Evolutionary conservation across 2,797 vertebrate genomes (phyloP).

Genomic region (Peromyscus attwateri): DNA sequence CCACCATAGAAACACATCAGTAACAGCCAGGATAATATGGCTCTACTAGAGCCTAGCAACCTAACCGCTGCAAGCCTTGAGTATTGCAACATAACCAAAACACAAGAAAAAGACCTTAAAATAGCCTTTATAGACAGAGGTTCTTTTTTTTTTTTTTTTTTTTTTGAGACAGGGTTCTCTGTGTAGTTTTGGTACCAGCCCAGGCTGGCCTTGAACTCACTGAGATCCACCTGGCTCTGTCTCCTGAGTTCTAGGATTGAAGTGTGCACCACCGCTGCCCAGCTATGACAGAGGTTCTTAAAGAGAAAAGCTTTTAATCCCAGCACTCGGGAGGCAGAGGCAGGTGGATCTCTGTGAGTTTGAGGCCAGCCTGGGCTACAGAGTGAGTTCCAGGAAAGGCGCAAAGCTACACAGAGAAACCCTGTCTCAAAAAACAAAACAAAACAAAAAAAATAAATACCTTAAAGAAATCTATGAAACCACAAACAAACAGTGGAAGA

Average conservation of each 20-base stretch:
- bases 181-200: too few relatives aligned
- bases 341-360: background rate
- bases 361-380: too few relatives aligned
- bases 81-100: background rate
- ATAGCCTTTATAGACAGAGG: background rate
- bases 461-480: background rate
- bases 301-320: too few relatives aligned
- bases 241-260: too few relatives aligned
- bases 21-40: background rate
- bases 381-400: too few relatives aligned
- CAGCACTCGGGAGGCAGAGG: background rate
- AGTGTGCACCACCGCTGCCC: too few relatives aligned
- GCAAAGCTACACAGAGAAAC: too few relatives aligned
- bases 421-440: too few relatives aligned
- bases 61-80: background rate
- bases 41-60: background rate
- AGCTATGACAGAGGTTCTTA: too few relatives aligned
- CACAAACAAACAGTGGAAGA: background rate
- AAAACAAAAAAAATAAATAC: background rate
- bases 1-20: background rate
- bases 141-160: background rate
- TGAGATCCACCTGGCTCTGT: too few relatives aligned
- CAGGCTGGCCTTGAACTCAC: too few relatives aligned
- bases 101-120: background rate
- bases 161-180: too few relatives aligned